Base-by-base conservation (phyloP, 2,797 vertebrate species). In the Karalla daura region DNA sequence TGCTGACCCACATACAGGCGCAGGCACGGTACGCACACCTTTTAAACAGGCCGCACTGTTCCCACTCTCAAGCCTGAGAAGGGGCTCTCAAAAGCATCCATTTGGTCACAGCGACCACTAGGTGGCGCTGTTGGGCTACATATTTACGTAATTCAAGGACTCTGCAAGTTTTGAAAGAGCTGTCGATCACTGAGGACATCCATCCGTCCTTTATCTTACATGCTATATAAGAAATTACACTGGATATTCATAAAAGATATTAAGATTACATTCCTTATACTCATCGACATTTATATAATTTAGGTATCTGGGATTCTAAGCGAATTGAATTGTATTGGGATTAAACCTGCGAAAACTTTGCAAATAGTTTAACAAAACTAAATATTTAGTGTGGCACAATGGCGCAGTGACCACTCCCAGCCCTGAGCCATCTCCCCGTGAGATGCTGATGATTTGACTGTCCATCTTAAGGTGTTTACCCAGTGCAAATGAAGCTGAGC, bases 41-140 rank as follows among this genome's bases (percentile, higher is more conserved):
- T 60, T 53, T 23, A 14, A 32, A 53, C 24, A 50, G 33, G n/a
- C 53, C 9, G 27, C 12, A 43, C 15, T n/a, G 39, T 45, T 18
- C 30, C 52, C 7, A 27, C 24, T 35, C 32, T 13, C 8, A 27
- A 18, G 12, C 54, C 28, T n/a, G 11, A n/a, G 17, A 18, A 8
- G 25, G 3, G 21, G 6, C n/a, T 28, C 11, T 32, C 11, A 46
- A 15, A 47, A 1, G 24, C 20, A 10, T 2, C 15, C 30, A 28
- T 39, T n/a, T 4, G 7, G 20, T 49, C 27, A 44, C n/a, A 30
- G 40, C n/a, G 53, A 43, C 63, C 75, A 77, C 54, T 45, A 80
- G 80, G 43, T 63, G 78, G 7, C 5, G 71, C 59, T 74, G 69
- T 50, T 63, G 52, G 17, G 12, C 32, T 46, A 11, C n/a, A n/a